These are phyloP conservation scores for Atherinosoma microstoma DNA, from an alignment of 2,797 vertebrate species.

Conservation along the genomic window DNA sequence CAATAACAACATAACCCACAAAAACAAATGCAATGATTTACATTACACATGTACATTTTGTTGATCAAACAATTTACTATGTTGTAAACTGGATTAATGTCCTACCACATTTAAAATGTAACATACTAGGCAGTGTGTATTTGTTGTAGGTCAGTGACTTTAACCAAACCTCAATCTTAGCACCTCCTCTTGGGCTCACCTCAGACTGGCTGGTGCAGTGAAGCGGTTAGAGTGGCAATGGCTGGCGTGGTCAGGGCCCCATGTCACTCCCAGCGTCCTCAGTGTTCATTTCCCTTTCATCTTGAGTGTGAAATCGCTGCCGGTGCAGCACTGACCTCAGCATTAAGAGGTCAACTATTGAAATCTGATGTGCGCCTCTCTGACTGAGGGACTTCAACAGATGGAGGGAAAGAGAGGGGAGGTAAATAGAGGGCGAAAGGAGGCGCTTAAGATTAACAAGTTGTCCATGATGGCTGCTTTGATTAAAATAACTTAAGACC, in stretches of 20 bases:
- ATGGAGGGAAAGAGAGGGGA: conserved; percentile 70
- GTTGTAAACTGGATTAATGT: background rate
- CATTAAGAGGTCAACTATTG: conserved; percentile 89
- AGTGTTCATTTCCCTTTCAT: conserved; percentile 90
- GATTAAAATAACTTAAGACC: conserved; percentile 13
- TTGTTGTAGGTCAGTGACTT: conserved; percentile 39
- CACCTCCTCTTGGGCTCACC: conserved; percentile 53
- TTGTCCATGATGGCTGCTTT: conserved; percentile 15
- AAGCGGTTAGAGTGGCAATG: conserved; percentile 73
- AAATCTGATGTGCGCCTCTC: conserved; percentile 87
- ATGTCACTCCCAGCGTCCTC: conserved; percentile 80
- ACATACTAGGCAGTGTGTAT: conserved; percentile 18
- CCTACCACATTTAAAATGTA: background rate
- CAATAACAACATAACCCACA: background rate
- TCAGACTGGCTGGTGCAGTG: conserved; percentile 69
- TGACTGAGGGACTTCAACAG: conserved; percentile 81
- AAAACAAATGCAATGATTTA: background rate
- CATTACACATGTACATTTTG: background rate
- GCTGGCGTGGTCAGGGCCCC: conserved; percentile 77
- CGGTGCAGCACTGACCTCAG: conserved; percentile 84
- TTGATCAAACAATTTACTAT: background rate
- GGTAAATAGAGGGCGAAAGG: conserved; percentile 46
- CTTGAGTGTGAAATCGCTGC: conserved; percentile 88
- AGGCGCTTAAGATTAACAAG: conserved; percentile 51
- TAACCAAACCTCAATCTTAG: conserved; percentile 47